Base-by-base conservation (phyloP, 64 coral and sea anemone genomes). In the Stichodactyla helianthus region DNA sequence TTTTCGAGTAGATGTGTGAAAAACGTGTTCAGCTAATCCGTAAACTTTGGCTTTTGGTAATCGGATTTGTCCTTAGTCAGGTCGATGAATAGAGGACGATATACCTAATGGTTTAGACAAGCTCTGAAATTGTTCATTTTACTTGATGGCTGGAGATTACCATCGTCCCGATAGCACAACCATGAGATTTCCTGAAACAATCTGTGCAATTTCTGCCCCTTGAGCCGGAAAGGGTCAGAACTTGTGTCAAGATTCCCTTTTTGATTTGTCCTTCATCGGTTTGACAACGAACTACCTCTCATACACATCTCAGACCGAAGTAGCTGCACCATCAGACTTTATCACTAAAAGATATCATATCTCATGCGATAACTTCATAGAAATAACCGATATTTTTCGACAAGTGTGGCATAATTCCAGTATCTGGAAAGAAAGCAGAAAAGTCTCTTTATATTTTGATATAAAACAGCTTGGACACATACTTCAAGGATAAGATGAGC, bases 81-180 rank as follows among this genome's bases (percentile, higher is more conserved):
- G 18, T 84, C 77, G 90, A 87, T 83, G 79, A 81, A 87, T 50
- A 87, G 86, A 87, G 51, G 28, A 82, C 61, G 51, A 8, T 81
- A 19, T 68, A 79, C 82, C 86, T 92, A 87, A 92, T 92, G 60
- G 85, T 59, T 87, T 87, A 83, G 85, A 53, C 85, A 92, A 67
- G 77, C 26, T 63, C 28, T 55, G 8, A 58, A 9, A 84, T 84
- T 57, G 54, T 82, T 82, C 54, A 53, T 54, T 57, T 82, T 54
- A 50, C 54, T 57, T 54, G 23, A 51, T 51, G 35, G 53, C 0
- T 81, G 5, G 13, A 53, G 79, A 82, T 57, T 82, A 54, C 15
- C 22, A 82, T 82, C 50, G 54, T n/a, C 19, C 79, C 20, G 79
- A 82, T 82, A 82, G 54, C 51, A 57, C 7, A 18, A 57, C 51